Percentiles rank a stretch among this genome's conserved stretches.
Evolutionary conservation across 2,797 vertebrate species (phyloP).

Genomic region (Poeciliopsis gracilis): DNA sequence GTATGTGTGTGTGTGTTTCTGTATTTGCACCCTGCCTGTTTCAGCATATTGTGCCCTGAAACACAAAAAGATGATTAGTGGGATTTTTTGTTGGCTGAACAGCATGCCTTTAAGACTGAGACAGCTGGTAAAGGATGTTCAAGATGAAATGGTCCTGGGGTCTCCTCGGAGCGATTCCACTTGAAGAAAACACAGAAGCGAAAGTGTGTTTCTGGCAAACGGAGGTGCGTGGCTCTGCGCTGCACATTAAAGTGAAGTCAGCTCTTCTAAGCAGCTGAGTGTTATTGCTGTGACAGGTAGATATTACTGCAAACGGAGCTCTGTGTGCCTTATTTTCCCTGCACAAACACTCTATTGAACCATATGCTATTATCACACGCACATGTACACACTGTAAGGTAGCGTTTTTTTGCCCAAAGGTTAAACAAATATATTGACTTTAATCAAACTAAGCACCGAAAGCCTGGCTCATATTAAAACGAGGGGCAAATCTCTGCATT

Average conservation of each 20-base stretch:
- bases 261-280: slow-evolving; percentile 43
- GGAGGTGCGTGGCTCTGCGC: slow-evolving; percentile 25
- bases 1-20: slow-evolving; percentile 38
- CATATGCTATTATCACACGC: not conserved
- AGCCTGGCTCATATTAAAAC: slow-evolving; percentile 74
- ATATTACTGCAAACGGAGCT: slow-evolving; percentile 34
- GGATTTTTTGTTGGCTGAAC: slow-evolving; percentile 80
- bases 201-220: slow-evolving; percentile 52
- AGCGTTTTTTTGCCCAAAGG: slow-evolving; percentile 66
- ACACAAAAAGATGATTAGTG: slow-evolving; percentile 86
- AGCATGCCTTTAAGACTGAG: slow-evolving; percentile 83
- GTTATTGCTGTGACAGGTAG: slow-evolving; percentile 44
- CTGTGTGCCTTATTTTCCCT: slow-evolving; percentile 7
- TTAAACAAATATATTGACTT: slow-evolving; percentile 76
- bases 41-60: slow-evolving; percentile 84
- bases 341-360: slow-evolving; percentile 14
- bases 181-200: slow-evolving; percentile 71
- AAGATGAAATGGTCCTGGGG: slow-evolving; percentile 77
- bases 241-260: slow-evolving; percentile 56
- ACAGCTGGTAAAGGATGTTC: slow-evolving; percentile 83
- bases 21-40: slow-evolving; percentile 75
- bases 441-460: slow-evolving; percentile 77
- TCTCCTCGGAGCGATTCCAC: slow-evolving; percentile 75
- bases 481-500: slow-evolving; percentile 67
- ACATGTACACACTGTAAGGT: slow-evolving; percentile 19